Evolutionary conservation across 2,888 invertebrate genomes (phyloP).

Genomic region (Tenthredo scrophulariae): DNA sequence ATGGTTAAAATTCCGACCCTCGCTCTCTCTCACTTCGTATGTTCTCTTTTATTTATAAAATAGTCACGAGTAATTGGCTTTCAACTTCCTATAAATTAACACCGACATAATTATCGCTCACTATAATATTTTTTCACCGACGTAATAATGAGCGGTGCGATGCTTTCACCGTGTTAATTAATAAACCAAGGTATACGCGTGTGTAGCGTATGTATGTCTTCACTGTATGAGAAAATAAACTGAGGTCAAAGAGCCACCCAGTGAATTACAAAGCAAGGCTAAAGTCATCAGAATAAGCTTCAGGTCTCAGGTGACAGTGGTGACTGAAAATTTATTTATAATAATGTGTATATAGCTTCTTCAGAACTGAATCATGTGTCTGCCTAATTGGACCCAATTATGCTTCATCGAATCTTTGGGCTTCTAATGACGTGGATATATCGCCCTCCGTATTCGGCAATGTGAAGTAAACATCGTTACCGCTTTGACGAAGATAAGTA

Average conservation of each 20-base stretch:
- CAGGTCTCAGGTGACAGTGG: constrained; percentile 6
- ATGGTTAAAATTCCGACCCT: not conserved
- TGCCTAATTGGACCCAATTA: constrained; percentile 15
- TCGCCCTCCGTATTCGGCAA: not conserved
- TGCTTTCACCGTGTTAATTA: not conserved
- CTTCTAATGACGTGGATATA: not conserved
- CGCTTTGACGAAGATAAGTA: not conserved
- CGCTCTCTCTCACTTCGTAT: not conserved
- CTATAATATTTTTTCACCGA: not conserved
- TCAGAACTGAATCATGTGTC: not conserved
- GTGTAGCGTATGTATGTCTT: too few species aligned
- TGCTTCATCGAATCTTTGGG: not conserved
- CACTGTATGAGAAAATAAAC: not conserved
- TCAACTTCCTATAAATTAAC: constrained; percentile 25
- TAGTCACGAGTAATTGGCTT: not conserved
- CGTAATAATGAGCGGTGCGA: not conserved
- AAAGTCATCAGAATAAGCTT: not conserved
- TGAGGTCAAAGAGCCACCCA: constrained; percentile 19
- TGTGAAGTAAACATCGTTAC: constrained; percentile 23
- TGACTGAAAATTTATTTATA: not conserved
- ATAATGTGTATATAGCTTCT: not conserved
- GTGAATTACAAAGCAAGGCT: constrained; percentile 30
- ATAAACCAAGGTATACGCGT: not conserved
- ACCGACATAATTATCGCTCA: not conserved
- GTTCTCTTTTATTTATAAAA: not conserved